Evolutionary conservation across 2,113 vertebrate species (phyloP).

Genomic region (Tetraodon nigroviridis): DNA sequence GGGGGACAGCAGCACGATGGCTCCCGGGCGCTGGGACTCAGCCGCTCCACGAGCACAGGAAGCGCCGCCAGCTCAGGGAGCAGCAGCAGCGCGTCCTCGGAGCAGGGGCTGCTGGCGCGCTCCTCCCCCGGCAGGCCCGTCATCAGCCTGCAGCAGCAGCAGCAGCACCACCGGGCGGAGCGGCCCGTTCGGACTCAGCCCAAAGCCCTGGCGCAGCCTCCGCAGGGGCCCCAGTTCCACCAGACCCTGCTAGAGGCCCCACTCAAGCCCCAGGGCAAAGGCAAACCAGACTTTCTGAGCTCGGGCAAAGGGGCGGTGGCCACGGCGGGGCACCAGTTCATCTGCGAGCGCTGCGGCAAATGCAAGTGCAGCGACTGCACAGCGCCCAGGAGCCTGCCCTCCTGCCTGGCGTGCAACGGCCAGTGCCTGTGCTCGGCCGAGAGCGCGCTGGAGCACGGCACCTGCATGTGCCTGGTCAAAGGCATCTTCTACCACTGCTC

Average conservation of each 20-base stretch:
- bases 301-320: conserved; percentile 5
- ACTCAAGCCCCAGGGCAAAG: conserved; percentile 81
- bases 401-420: conserved; percentile 87
- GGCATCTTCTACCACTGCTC: conserved; percentile 98
- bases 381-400: conserved; percentile 85
- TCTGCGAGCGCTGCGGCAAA: conserved; percentile 92
- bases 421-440: conserved; percentile 94
- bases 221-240: conserved; percentile 54
- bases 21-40: conserved; percentile 79
- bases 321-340: conserved; percentile 83
- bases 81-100: conserved; percentile 88
- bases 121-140: conserved; percentile 74
- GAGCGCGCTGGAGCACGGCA: conserved; percentile 91
- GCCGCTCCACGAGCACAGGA: conserved; percentile 90
- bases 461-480: conserved; percentile 97
- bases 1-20: conserved; percentile 56
- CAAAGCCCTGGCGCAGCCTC: conserved; percentile 69
- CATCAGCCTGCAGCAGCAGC: conserved; percentile 53
- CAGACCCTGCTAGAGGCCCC: conserved; percentile 75
- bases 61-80: conserved; percentile 92
- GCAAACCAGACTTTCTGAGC: conserved; percentile 68
- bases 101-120: conserved; percentile 86
- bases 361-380: conserved; percentile 95
- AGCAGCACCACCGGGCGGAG: conserved; percentile 64
- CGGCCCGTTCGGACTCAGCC: conserved; percentile 85